Base-by-base conservation (phyloP, 2,113 vertebrate genomes). In the Mormyrus lacerda region DNA sequence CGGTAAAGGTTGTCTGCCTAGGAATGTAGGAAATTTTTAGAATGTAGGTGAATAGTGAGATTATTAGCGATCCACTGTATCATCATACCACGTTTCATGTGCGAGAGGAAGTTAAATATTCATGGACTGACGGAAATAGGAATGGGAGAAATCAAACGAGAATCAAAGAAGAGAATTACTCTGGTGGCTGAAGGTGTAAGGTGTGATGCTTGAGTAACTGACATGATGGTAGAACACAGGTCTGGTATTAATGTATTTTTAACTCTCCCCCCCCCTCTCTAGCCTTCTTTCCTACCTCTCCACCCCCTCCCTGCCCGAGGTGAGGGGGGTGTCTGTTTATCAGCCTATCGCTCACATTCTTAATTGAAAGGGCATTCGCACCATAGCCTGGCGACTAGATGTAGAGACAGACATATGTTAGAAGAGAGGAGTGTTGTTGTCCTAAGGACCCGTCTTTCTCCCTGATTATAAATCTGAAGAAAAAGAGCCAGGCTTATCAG, bases 361-460 rank as follows among this genome's bases (percentile, higher is more conserved):
- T 96, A 95, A 95, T 95, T 96, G 92, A 94, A 92, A 94, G 96
- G 95, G 93, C 92, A 94, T 90, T 53, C 87, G 42, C 89, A 92
- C 93, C 93, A 95, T 94, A 95, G 94, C 93, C 93, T 92, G 84
- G 50, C 91, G 90, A 94, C 94, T 92, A 90, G 94, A 94, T 94
- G 94, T 91, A 90, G 61, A 92, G 95, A 96, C 94, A 95, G 95
- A 96, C 96, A 95, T 94, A 91, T 95, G 95, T 93, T 94, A 83
- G 76, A 31, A 69, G 89, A 91, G 90, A 91, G 90, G 79, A 89
- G 91, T 88, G 89, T 92, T 92, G 91, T 89, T 95, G 91, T 96
- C 96, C 94, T 96, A 93, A 94, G 96, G 96, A 95, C 94, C 94
- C 95, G 95, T 95, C 96, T 95, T 92, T 97, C 95, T 94, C 93